Conservation (phyloP, 2,888 invertebrate species). For the Odontocolon sp. region DNA sequence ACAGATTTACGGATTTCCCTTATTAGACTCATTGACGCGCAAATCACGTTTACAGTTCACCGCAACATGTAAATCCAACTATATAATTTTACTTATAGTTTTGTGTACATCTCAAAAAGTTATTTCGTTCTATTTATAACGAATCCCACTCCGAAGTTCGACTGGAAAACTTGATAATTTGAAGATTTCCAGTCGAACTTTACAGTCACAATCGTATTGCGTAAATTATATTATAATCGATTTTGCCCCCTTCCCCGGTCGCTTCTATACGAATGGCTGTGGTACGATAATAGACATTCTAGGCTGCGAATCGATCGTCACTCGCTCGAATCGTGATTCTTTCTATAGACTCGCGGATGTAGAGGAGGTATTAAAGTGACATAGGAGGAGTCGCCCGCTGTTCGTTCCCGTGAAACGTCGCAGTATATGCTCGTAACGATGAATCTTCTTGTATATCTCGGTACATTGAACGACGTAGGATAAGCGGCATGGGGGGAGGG, state of each 20-base stretch:
- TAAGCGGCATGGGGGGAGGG: too few species aligned
- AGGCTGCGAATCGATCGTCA: constrained; percentile 26
- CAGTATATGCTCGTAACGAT: constrained; percentile 22
- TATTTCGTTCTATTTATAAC: too few species aligned
- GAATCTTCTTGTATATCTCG: constrained; percentile 23
- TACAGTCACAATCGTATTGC: background rate
- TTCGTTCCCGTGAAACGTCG: constrained; percentile 33
- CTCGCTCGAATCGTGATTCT: constrained; percentile 12
- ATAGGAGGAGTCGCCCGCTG: constrained; percentile 20
- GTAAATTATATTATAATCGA: background rate
- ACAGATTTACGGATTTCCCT: too few species aligned
- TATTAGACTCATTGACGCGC: too few species aligned
- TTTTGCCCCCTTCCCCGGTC: background rate
- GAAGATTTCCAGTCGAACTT: too few species aligned
- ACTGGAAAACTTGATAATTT: too few species aligned
- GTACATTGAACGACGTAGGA: constrained; percentile 9
- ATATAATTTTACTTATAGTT: too few species aligned
- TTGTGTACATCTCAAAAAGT: too few species aligned
- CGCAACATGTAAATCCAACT: too few species aligned
- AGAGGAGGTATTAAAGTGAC: too few species aligned
- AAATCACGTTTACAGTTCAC: too few species aligned
- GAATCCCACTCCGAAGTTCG: too few species aligned
- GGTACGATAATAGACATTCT: constrained; percentile 20
- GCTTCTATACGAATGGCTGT: constrained; percentile 11
- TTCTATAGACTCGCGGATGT: constrained; percentile 17